Evolutionary conservation across 2,888 invertebrate genomes (phyloP).

Genomic region (Nomada fabriciana): DNA sequence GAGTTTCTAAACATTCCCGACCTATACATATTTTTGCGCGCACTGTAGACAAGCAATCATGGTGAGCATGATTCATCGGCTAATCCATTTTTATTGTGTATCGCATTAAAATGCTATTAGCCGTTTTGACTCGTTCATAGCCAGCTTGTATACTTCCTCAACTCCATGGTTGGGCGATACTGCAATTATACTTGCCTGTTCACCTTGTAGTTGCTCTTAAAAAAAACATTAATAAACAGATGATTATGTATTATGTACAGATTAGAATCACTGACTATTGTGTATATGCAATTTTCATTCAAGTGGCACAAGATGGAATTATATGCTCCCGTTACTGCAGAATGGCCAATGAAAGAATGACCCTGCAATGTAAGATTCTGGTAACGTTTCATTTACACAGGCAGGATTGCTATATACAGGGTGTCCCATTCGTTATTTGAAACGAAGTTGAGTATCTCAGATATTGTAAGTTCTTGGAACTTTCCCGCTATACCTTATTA

Average conservation of each 20-base stretch:
- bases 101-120: slow-evolving; percentile 14
- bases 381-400: too few relatives aligned
- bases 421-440: too few relatives aligned
- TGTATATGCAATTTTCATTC: slow-evolving; percentile 10
- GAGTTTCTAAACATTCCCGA: not conserved
- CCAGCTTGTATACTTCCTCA: too few relatives aligned
- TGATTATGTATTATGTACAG: slow-evolving; percentile 1
- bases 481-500: not conserved
- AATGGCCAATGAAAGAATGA: slow-evolving; percentile 24
- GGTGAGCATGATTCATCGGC: not conserved
- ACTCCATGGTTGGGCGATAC: not conserved
- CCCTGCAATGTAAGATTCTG: not conserved
- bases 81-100: not conserved
- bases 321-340: not conserved
- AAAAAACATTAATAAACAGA: slow-evolving; percentile 29
- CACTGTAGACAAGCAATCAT: not conserved
- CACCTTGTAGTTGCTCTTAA: not conserved
- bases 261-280: not conserved
- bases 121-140: not conserved
- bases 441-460: too few relatives aligned
- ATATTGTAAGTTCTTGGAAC: not conserved
- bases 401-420: too few relatives aligned
- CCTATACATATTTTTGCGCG: not conserved
- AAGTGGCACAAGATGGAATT: not conserved
- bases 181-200: not conserved